These are phyloP conservation scores for Monomorium pharaonis DNA, from an alignment of 1,140 invertebrate species.

Conservation along the genomic window DNA sequence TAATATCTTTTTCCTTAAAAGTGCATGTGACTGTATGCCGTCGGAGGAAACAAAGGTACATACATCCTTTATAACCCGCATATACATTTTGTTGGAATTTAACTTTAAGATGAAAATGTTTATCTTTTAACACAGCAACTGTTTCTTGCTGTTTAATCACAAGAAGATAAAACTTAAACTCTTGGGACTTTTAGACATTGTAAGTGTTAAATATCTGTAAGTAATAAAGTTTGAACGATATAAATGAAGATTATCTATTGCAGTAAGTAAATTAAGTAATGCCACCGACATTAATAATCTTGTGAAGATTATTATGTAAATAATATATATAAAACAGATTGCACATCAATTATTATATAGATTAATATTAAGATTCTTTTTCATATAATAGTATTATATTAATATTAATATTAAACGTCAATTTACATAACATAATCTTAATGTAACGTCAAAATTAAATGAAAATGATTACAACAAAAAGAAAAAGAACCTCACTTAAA, in stretches of 20 bases:
- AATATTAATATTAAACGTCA: not conserved
- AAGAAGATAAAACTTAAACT: not conserved
- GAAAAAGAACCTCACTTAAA: not conserved
- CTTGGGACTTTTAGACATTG: not conserved
- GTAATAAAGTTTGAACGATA: not conserved
- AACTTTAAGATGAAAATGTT: not conserved
- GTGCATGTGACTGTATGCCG: not conserved
- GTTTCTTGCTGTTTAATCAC: not conserved
- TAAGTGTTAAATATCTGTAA: not conserved
- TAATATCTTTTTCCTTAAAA: not conserved
- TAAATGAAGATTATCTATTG: not conserved
- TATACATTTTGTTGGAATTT: slow-evolving; percentile 24
- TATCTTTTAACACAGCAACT: not conserved
- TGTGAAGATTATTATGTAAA: not conserved
- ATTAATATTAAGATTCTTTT: not conserved
- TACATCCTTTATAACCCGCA: not conserved
- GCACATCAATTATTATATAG: not conserved
- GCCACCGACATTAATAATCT: not conserved
- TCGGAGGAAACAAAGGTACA: not conserved
- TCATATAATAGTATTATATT: not conserved
- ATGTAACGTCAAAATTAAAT: too few species aligned
- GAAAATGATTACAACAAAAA: not conserved
- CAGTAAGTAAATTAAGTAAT: not conserved
- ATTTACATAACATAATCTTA: not conserved
- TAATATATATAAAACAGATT: not conserved